Base-by-base conservation (phyloP, 2,888 invertebrate species). In the Odontocolon sp. region DNA sequence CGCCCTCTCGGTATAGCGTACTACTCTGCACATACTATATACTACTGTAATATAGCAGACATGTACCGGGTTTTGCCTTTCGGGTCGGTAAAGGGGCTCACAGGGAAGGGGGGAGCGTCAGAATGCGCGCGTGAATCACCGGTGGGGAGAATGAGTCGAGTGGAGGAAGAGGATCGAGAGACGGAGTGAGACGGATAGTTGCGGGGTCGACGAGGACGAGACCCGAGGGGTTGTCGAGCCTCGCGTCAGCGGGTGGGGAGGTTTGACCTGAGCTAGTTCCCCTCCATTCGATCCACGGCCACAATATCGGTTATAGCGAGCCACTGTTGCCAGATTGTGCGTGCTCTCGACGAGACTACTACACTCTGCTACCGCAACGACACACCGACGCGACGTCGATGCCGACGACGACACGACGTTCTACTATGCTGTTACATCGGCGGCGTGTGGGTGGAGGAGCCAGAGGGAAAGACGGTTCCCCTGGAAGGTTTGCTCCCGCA, bases 261-360 rank as follows among this genome's bases (percentile, higher is more conserved):
- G 87, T 88, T 88, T 89, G 89, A 89, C 88, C 89, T 87, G 89
- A 88, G 88, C 89, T 87, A 88, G 88, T 89, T 88, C 89, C 89
- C 89, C 89, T 89, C 89, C 89, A 87, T 89, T 89, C 88, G 87
- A 88, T 89, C 87, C 87, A 87, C 86, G 87, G 89, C 84, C 84
- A 88, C 88, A 88, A 87, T 87, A 89, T 89, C 88, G 88, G 88
- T 88, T 89, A 88, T 89, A 89, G 87, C 87, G 86, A 84, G 86
- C 88, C 88, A 88, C 87, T 87, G 88, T 88, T 88, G 88, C 88
- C 88, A 88, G 88, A 88, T 88, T 88, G 87, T 83, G 84, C 84
- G 84, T 81, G 77, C 71, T 77, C 83, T 82, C 83, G 82, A 78
- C 80, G 80, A 66, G 77, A 57, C 81, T 80, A 50, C 77, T 67